A percentile compares a stretch with the other conserved stretches of the same genome.
These are phyloP conservation scores for Tragelaphus buxtoni DNA, from an alignment of 2,113 vertebrate species.

Conservation along the genomic window DNA sequence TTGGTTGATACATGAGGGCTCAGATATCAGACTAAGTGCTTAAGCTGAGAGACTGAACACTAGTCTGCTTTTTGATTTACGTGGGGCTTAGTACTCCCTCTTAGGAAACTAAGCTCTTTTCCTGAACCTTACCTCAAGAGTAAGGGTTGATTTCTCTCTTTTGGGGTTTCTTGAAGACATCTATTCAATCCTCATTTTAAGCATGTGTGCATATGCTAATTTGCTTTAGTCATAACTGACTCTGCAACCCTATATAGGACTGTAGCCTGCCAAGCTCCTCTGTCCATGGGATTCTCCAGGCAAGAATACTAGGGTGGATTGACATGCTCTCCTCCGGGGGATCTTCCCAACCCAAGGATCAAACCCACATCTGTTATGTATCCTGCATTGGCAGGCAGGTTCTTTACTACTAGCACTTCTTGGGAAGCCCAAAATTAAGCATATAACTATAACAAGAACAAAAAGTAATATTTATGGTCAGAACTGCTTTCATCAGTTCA, in stretches of 20 bases:
- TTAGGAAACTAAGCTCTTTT: neutral
- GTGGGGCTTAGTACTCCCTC: neutral
- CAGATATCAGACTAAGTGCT: neutral
- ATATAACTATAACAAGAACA: neutral
- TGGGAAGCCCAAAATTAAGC: neutral
- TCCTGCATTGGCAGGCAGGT: neutral
- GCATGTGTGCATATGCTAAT: neutral
- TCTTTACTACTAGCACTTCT: neutral
- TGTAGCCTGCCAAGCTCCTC: neutral
- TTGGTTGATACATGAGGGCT: neutral
- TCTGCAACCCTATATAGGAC: neutral
- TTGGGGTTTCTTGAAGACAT: neutral
- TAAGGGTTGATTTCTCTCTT: neutral
- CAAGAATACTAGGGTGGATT: neutral
- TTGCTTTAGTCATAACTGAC: accelerated
- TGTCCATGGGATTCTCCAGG: neutral
- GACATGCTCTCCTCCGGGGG: neutral
- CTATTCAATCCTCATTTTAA: neutral
- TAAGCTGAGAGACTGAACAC: neutral
- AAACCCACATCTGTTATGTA: neutral
- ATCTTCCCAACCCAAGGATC: neutral
- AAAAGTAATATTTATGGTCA: neutral
- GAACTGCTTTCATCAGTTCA: neutral
- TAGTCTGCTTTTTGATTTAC: neutral
- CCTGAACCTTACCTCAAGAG: neutral